Conservation (phyloP, 2,797 vertebrate genomes). For the Todus mexicanus region DNA sequence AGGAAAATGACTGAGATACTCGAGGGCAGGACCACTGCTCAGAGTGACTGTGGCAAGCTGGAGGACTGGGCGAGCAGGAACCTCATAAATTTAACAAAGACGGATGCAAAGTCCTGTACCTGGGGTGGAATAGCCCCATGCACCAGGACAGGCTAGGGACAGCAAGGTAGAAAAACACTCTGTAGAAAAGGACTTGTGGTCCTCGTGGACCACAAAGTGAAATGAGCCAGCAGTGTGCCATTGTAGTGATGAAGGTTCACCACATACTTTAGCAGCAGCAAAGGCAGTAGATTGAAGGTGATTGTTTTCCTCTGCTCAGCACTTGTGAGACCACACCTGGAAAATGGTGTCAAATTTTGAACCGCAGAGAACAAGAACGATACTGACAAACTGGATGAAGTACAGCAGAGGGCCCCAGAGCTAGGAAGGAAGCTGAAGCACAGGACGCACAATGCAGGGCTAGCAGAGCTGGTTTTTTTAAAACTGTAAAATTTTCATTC, state of each 20-base stretch:
- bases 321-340: not conserved
- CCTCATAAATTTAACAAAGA: not conserved
- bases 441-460: not conserved
- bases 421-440: not conserved
- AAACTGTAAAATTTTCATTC: not conserved
- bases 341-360: not conserved
- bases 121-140: not conserved
- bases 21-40: not conserved
- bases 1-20: not conserved
- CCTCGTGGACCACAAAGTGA: not conserved
- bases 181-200: not conserved
- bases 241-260: not conserved
- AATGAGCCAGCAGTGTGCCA: not conserved
- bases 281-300: not conserved
- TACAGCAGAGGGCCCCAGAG: not conserved
- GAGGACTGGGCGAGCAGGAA: not conserved
- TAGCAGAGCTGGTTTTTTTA: not conserved
- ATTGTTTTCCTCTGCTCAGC: not conserved
- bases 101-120: not conserved
- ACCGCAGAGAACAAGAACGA: not conserved
- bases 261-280: not conserved
- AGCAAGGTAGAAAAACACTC: not conserved
- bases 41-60: not conserved
- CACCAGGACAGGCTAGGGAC: not conserved
- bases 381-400: not conserved